A percentile compares a stretch with the other conserved stretches of the same genome.
phyloP scores from a whole-genome alignment of 1,140 invertebrate species.

The Heterodera carotae region DNA sequence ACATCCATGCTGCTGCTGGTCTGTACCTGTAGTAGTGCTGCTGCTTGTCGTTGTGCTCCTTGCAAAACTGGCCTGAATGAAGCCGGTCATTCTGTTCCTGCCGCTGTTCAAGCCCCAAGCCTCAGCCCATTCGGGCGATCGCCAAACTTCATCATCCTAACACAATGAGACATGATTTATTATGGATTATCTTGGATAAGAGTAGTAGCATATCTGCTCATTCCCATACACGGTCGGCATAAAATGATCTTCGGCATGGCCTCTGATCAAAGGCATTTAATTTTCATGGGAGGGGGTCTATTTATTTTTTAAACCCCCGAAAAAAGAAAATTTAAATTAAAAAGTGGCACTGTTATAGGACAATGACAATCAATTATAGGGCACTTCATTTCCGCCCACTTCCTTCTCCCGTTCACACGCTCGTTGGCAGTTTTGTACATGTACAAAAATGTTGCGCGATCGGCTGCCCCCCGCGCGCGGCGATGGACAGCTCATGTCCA shows the following conservation, averaged over 20 bases:
- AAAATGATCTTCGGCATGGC: too few species aligned
- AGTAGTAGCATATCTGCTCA: too few species aligned
- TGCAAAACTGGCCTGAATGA: slow-evolving; percentile 10
- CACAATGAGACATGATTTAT: background rate
- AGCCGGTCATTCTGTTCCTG: background rate
- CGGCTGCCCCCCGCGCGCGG: background rate
- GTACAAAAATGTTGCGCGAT: slow-evolving; percentile 1
- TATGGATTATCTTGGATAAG: too few species aligned
- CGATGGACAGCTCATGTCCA: slow-evolving; percentile 36
- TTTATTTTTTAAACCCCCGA: too few species aligned
- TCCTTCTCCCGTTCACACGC: slow-evolving; percentile 5
- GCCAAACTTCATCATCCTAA: background rate
- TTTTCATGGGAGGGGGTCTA: too few species aligned
- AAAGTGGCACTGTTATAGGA: too few species aligned
- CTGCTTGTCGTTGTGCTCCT: background rate
- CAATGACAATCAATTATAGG: too few species aligned
- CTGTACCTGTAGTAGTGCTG: background rate
- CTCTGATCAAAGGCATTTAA: too few species aligned
- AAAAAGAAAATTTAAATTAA: too few species aligned
- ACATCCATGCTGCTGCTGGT: too few species aligned
- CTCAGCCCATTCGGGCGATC: background rate
- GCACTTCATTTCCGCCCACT: background rate
- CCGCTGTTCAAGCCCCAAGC: background rate
- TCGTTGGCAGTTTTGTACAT: slow-evolving; percentile 22
- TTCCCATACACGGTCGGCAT: too few species aligned